Conservation (phyloP, 2,113 vertebrate genomes). For the Cebidichthys violaceus region DNA sequence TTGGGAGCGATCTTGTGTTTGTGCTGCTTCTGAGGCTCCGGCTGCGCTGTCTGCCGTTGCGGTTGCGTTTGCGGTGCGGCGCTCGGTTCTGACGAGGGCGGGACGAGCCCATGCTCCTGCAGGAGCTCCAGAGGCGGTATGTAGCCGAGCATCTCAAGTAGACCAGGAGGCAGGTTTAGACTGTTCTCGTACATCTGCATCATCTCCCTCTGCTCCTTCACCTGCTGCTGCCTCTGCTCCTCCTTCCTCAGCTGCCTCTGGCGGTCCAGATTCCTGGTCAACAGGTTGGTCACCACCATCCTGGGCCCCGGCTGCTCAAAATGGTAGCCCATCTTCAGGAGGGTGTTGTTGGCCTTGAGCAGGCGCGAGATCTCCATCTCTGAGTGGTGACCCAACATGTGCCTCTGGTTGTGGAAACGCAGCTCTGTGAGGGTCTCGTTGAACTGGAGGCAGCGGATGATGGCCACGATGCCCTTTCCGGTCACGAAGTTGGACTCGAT, state of each 20-base stretch:
- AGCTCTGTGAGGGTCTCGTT: constrained; percentile 94
- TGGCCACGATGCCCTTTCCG: constrained; percentile 93
- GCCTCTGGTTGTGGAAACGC: constrained; percentile 98
- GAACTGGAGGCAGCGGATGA: constrained; percentile 96
- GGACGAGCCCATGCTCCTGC: constrained; percentile 65
- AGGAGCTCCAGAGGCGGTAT: constrained; percentile 68
- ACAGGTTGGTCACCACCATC: constrained; percentile 97
- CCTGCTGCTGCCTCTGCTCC: constrained; percentile 90
- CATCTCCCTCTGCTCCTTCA: constrained; percentile 87
- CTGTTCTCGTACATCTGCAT: constrained; percentile 90
- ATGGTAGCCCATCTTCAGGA: constrained; percentile 97
- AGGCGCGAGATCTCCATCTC: constrained; percentile 97
- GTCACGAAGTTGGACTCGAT: constrained; percentile 96
- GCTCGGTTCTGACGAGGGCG: constrained; percentile 60
- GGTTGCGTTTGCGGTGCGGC: neutral
- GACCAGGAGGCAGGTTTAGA: constrained; percentile 89
- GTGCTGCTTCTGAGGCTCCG: constrained; percentile 51
- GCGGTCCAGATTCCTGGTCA: constrained; percentile 94
- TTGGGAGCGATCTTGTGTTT: constrained; percentile 59
- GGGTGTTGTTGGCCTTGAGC: constrained; percentile 93
- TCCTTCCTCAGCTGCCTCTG: constrained; percentile 93
- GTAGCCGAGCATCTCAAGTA: constrained; percentile 89
- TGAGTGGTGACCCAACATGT: constrained; percentile 96
- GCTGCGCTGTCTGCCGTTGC: constrained; percentile 26
- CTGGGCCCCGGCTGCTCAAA: constrained; percentile 95